Conservation (phyloP, 2,888 invertebrate genomes). For the Rotaria socialis region DNA sequence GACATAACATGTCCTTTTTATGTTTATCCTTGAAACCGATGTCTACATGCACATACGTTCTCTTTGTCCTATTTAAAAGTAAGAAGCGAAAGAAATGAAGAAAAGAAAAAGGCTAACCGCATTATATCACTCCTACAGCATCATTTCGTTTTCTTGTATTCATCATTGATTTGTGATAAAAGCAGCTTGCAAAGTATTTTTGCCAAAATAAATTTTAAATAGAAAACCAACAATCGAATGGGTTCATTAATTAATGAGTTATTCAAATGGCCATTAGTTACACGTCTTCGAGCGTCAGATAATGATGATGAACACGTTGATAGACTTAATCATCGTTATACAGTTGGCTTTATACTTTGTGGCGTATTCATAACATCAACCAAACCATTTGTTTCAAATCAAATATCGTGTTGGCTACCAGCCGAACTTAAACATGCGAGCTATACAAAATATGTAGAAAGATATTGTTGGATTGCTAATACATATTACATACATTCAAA, state of each 20-base stretch:
- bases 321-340: conserved; percentile 14
- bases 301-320: conserved; percentile 31
- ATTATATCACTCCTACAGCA: background rate
- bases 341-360: background rate
- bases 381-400: background rate
- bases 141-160: background rate
- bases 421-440: background rate
- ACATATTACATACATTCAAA: conserved; percentile 43
- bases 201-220: background rate
- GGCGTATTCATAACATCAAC: background rate
- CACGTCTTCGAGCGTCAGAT: background rate
- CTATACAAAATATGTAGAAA: background rate
- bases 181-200: too few species aligned
- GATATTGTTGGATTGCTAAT: conserved; percentile 45
- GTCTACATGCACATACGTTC: background rate
- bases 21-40: background rate
- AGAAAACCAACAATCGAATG: background rate
- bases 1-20: background rate
- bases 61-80: background rate
- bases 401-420: conserved; percentile 13
- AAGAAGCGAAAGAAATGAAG: background rate
- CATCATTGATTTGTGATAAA: background rate
- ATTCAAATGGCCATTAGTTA: background rate
- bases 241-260: background rate
- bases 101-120: background rate